Conservation (phyloP, 2,113 vertebrate genomes). For the Camelus dromedarius region DNA sequence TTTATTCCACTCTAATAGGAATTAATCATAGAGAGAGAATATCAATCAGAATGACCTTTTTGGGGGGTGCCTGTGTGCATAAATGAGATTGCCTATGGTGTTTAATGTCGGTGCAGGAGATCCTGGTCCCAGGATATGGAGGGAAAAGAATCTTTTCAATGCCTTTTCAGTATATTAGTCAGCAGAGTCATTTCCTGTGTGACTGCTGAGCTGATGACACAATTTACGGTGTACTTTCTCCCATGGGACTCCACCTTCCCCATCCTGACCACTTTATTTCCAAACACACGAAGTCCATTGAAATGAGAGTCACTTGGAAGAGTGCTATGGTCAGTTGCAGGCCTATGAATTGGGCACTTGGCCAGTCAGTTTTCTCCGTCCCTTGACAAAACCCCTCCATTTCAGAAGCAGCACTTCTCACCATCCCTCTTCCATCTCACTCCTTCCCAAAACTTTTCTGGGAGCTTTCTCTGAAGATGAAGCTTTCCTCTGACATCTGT, state of each 20-base stretch:
- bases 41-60: not conserved
- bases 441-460: not conserved
- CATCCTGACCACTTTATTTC: not conserved
- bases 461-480: not conserved
- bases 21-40: not conserved
- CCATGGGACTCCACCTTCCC: not conserved
- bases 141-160: not conserved
- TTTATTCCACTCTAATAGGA: not conserved
- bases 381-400: not conserved
- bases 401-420: not conserved
- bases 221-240: slow-evolving; percentile 35
- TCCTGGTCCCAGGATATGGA: not conserved
- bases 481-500: not conserved
- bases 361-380: fast-evolving
- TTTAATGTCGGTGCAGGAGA: slow-evolving; percentile 7
- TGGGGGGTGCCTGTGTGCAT: slow-evolving; percentile 9
- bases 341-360: slow-evolving; percentile 45
- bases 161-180: slow-evolving; percentile 25
- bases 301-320: slow-evolving; percentile 65
- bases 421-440: not conserved
- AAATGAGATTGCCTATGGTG: not conserved
- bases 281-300: not conserved
- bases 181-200: slow-evolving; percentile 67
- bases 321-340: slow-evolving; percentile 50
- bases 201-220: slow-evolving; percentile 64